phyloP scores from a whole-genome alignment of 2,888 invertebrate species.

The Villa cingulata region DNA sequence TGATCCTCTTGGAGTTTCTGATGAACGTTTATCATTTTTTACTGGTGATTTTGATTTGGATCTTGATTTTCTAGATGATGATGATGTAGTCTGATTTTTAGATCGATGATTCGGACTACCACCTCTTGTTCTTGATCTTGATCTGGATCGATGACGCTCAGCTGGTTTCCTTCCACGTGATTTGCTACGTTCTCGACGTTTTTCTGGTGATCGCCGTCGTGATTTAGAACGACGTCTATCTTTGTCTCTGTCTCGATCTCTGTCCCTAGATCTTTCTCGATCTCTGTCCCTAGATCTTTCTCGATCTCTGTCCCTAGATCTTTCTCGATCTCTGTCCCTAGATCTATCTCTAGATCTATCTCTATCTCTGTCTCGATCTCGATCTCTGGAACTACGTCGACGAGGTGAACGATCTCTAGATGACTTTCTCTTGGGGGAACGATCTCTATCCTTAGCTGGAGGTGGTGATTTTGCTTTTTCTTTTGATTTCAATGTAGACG shows the following conservation, averaged over 20 bases:
- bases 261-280: conserved; percentile 1
- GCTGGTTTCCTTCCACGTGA: conserved; percentile 20
- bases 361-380: too few relatives aligned
- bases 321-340: conserved; percentile 19
- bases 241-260: conserved; percentile 19
- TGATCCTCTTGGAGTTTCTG: conserved; percentile 11
- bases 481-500: conserved; percentile 18
- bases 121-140: conserved; percentile 8
- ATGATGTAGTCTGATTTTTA: conserved; percentile 11
- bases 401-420: conserved; percentile 24
- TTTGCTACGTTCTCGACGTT: conserved; percentile 18
- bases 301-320: conserved; percentile 21
- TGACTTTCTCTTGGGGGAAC: conserved; percentile 21
- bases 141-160: conserved; percentile 23
- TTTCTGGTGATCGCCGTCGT: conserved; percentile 15
- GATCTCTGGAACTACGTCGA: conserved; percentile 2
- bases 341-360: too few relatives aligned
- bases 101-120: conserved; percentile 17
- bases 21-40: background rate
- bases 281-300: conserved; percentile 21
- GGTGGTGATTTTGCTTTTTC: conserved; percentile 33
- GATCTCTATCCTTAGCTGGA: conserved; percentile 26
- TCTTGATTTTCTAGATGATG: conserved; percentile 17
- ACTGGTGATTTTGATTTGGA: conserved; percentile 21
- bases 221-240: conserved; percentile 23